A percentile compares a stretch with the other conserved stretches of the same genome.
Conservation (phyloP, 1,140 invertebrate species). For the Listronotus oregonensis region DNA sequence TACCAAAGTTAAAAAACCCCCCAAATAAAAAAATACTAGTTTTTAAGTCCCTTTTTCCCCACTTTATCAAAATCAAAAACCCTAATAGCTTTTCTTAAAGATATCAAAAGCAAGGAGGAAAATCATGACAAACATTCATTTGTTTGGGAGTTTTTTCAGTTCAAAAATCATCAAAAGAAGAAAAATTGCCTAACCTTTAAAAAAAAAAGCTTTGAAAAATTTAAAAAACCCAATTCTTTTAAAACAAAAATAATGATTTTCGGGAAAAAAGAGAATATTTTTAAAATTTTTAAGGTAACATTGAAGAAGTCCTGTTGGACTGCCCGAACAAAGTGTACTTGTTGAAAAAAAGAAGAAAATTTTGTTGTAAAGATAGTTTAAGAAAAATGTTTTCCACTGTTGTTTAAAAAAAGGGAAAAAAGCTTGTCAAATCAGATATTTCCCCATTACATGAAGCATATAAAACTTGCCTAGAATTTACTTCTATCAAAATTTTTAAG, state of each 20-base stretch:
- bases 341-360: constrained; percentile 43
- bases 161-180: constrained; percentile 41
- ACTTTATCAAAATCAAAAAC: constrained; percentile 34
- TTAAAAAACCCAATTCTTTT: constrained; percentile 49
- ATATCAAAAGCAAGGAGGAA: constrained; percentile 12
- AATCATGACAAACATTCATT: constrained; percentile 32
- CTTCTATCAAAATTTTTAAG: constrained; percentile 58
- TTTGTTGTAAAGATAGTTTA: constrained; percentile 22
- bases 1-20: constrained; percentile 33
- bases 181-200: constrained; percentile 22
- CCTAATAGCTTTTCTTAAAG: constrained; percentile 19
- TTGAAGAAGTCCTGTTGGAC: constrained; percentile 27
- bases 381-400: constrained; percentile 2
- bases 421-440: constrained; percentile 39
- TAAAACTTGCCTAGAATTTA: constrained; percentile 54
- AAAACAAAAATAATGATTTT: constrained; percentile 29
- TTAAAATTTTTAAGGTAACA: constrained; percentile 44
- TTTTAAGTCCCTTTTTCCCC: constrained; percentile 47
- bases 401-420: constrained; percentile 25
- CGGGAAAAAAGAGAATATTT: constrained; percentile 44
- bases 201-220: constrained; percentile 40
- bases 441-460: constrained; percentile 53
- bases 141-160: constrained; percentile 51
- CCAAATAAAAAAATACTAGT: constrained; percentile 9
- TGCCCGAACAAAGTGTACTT: constrained; percentile 36